Conservation (phyloP, 2,888 invertebrate species). For the Tipula vernalis region DNA sequence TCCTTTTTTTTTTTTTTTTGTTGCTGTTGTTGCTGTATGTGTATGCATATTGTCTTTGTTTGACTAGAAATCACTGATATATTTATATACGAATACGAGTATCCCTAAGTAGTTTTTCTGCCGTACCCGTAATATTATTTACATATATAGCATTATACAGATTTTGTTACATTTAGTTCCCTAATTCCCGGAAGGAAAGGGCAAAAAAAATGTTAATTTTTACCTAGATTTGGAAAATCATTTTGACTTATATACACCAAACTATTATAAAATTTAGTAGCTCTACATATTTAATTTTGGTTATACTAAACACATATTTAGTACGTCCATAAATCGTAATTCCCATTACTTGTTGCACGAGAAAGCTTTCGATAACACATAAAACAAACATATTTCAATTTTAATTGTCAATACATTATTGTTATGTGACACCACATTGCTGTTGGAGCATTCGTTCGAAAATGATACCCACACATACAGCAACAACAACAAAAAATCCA, state of each 20-base stretch:
- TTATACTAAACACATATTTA: neutral
- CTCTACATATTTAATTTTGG: neutral
- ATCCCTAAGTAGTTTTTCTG: neutral
- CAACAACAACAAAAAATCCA: neutral
- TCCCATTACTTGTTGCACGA: neutral
- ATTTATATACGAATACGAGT: neutral
- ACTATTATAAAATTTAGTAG: neutral
- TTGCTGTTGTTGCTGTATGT: neutral
- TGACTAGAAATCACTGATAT: neutral
- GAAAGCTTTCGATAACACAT: neutral
- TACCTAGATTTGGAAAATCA: neutral
- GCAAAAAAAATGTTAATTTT: neutral
- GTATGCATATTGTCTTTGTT: neutral
- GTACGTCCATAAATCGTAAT: neutral
- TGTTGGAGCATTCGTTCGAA: neutral
- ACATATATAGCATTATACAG: neutral
- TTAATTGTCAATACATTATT: neutral
- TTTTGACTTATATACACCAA: neutral
- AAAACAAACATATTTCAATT: neutral
- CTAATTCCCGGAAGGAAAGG: neutral
- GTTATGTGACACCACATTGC: neutral
- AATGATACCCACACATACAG: no score
- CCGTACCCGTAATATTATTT: neutral
- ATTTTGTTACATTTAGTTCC: neutral
- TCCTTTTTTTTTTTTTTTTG: neutral